Percentiles rank a stretch among this genome's conserved stretches.
Evolutionary conservation across 2,113 vertebrate genomes (phyloP).

Genomic region (Rhineura floridana): DNA sequence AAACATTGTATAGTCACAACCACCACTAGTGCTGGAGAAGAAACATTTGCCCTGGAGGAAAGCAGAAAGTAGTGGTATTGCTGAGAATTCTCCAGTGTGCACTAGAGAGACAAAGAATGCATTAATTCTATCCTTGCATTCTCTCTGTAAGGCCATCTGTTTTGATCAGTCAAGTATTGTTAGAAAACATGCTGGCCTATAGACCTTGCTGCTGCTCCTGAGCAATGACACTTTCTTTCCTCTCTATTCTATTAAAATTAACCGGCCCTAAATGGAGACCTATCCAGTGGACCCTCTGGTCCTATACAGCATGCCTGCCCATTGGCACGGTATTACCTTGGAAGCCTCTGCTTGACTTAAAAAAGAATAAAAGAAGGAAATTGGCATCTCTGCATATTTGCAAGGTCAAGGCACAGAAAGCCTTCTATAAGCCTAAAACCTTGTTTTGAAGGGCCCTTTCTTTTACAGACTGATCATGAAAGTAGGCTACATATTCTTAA

Average conservation of each 20-base stretch:
- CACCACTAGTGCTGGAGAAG: not conserved
- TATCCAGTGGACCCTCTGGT: not conserved
- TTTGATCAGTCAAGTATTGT: not conserved
- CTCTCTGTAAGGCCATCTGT: not conserved
- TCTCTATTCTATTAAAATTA: not conserved
- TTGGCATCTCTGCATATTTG: conserved; percentile 59
- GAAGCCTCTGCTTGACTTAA: conserved; percentile 41
- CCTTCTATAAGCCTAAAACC: conserved; percentile 48
- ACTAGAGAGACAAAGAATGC: not conserved
- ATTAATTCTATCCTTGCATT: not conserved
- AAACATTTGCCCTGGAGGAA: not conserved
- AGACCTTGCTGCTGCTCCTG: not conserved
- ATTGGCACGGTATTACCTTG: conserved; percentile 48
- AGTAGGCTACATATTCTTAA: conserved; percentile 65
- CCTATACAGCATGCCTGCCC: conserved; percentile 43
- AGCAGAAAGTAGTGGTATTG: not conserved
- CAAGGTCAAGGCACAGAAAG: conserved; percentile 68
- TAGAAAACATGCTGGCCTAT: not conserved
- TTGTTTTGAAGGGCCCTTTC: conserved; percentile 69
- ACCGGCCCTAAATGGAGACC: not conserved
- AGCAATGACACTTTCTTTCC: not conserved
- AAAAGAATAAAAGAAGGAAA: conserved; percentile 31
- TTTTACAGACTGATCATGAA: conserved; percentile 57
- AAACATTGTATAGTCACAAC: not conserved
- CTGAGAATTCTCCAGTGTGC: not conserved